These are phyloP conservation scores for Troglohyphantes excavatus DNA, from an alignment of 2,888 invertebrate genomes.

Conservation along the genomic window DNA sequence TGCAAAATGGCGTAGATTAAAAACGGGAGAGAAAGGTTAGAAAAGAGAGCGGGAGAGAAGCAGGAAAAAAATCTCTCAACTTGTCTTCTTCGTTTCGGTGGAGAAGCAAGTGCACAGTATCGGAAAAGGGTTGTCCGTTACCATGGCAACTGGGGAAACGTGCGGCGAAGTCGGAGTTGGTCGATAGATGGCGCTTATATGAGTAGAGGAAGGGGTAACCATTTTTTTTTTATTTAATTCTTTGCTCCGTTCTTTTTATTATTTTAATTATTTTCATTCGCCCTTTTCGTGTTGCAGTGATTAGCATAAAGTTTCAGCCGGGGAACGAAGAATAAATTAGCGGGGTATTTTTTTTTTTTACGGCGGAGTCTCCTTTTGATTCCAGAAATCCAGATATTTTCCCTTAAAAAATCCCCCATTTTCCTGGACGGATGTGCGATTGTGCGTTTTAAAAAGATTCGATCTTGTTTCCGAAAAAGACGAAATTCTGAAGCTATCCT, in stretches of 20 bases:
- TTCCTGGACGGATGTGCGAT: constrained; percentile 24
- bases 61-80: constrained; percentile 51
- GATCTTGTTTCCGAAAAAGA: constrained; percentile 5
- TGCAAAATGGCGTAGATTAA: constrained; percentile 77
- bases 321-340: constrained; percentile 48
- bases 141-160: constrained; percentile 68
- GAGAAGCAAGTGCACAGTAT: constrained; percentile 68
- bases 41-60: constrained; percentile 19
- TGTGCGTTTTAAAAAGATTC: neutral
- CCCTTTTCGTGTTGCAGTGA: constrained; percentile 65
- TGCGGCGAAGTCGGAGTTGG: constrained; percentile 71
- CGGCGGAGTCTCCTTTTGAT: neutral
- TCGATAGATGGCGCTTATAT: constrained; percentile 76
- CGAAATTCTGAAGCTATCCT: neutral
- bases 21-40: constrained; percentile 64
- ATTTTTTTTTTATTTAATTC: constrained; percentile 36
- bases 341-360: constrained; percentile 28
- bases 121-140: constrained; percentile 78
- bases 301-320: constrained; percentile 72
- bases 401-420: constrained; percentile 16
- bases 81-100: constrained; percentile 69
- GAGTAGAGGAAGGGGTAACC: constrained; percentile 64
- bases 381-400: constrained; percentile 35
- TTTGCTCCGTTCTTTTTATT: constrained; percentile 37
- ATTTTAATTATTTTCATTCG: constrained; percentile 38